Percentiles rank a stretch among this genome's conserved stretches.
Evolutionary conservation across 2,888 invertebrate genomes (phyloP).

Genomic region (Galerucella pusilla): DNA sequence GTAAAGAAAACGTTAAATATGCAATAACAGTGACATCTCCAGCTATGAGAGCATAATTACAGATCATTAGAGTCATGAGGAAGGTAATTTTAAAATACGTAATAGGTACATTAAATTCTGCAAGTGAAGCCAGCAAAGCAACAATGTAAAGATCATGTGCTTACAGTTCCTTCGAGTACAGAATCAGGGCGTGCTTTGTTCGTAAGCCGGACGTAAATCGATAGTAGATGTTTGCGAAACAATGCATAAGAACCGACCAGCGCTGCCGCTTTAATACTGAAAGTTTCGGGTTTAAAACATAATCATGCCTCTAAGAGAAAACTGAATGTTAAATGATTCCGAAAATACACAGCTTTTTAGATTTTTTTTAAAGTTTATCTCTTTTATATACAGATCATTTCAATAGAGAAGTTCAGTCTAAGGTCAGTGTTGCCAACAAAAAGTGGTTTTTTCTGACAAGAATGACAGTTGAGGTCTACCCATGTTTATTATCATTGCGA

Average conservation of each 20-base stretch:
- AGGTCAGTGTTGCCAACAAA: too few species aligned
- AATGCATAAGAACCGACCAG: constrained; percentile 27
- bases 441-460: too few species aligned
- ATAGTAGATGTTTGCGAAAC: constrained; percentile 39
- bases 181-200: constrained; percentile 31
- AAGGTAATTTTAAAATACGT: not conserved
- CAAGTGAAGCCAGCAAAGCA: not conserved
- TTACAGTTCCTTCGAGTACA: constrained; percentile 10
- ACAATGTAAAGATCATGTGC: not conserved
- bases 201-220: constrained; percentile 28
- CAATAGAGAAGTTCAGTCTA: too few species aligned
- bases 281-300: not conserved
- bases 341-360: too few species aligned
- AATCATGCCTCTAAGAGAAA: not conserved
- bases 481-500: too few species aligned
- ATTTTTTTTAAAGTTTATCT: too few species aligned
- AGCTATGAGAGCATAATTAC: too few species aligned
- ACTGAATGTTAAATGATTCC: too few species aligned
- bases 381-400: too few species aligned
- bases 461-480: too few species aligned
- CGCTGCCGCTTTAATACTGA: not conserved
- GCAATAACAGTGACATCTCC: too few species aligned
- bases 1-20: too few species aligned
- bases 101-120: not conserved
- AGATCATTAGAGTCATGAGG: not conserved